Evolutionary conservation across 2,888 invertebrate species (phyloP).

Genomic region (Hirtodrosophila trivittata): DNA sequence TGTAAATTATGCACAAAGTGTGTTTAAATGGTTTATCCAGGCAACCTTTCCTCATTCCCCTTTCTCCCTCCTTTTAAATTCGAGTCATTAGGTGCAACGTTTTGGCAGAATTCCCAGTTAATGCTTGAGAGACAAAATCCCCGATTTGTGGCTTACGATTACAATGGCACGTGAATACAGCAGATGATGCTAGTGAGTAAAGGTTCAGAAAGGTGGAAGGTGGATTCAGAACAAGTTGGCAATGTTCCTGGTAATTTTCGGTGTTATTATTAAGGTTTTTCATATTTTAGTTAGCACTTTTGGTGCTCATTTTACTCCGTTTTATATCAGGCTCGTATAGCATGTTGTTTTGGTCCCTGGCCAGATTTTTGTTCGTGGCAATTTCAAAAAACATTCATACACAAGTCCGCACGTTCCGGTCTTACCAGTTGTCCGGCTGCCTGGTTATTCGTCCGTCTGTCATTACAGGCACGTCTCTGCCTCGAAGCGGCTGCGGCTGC

Average conservation of each 20-base stretch:
- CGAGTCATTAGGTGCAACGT: constrained; percentile 51
- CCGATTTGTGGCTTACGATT: constrained; percentile 44
- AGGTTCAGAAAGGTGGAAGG: constrained; percentile 1
- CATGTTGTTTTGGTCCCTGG: constrained; percentile 30
- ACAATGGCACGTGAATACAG: neutral
- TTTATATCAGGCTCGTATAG: constrained; percentile 6
- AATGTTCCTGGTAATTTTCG: constrained; percentile 40
- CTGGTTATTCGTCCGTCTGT: constrained; percentile 34
- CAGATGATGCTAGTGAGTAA: constrained; percentile 26
- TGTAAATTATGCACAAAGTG: constrained; percentile 53
- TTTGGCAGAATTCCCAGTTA: constrained; percentile 39
- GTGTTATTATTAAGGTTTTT: constrained; percentile 44
- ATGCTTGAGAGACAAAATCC: constrained; percentile 10
- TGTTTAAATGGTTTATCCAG: constrained; percentile 1
- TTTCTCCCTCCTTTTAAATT: constrained; percentile 42
- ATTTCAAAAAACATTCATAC: constrained; percentile 24
- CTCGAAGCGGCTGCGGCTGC: constrained; percentile 8
- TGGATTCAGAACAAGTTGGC: neutral
- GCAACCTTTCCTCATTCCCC: constrained; percentile 24
- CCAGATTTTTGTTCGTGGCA: constrained; percentile 24
- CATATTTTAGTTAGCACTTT: constrained; percentile 45
- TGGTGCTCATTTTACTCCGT: constrained; percentile 7
- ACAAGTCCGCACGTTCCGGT: constrained; percentile 22
- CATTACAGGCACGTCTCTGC: constrained; percentile 30
- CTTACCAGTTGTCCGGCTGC: neutral